Percentiles rank a stretch among this genome's conserved stretches.
phyloP scores from a whole-genome alignment of 2,888 invertebrate genomes.

The Epirrhoe tristata region DNA sequence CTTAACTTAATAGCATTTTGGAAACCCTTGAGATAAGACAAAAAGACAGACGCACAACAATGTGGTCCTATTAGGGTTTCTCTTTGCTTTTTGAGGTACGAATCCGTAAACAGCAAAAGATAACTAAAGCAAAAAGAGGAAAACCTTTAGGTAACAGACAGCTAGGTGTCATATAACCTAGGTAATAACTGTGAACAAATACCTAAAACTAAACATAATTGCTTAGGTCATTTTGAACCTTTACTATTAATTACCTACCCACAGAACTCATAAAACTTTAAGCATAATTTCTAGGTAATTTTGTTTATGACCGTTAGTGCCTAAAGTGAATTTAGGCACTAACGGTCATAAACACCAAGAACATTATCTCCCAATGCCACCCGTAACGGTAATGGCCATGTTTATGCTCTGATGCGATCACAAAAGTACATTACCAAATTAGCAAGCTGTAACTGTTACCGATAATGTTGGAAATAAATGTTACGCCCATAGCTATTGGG shows the following conservation, averaged over 20 bases:
- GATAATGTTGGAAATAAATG: conserved; percentile 25
- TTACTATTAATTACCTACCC: too few relatives aligned
- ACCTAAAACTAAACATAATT: background rate
- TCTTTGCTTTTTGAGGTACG: too few relatives aligned
- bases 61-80: too few relatives aligned
- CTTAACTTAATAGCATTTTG: too few relatives aligned
- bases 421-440: conserved; percentile 34
- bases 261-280: background rate
- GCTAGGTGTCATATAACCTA: background rate
- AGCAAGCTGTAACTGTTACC: conserved; percentile 21
- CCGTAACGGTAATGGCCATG: conserved; percentile 24
- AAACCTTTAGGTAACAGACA: background rate
- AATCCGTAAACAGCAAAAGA: too few relatives aligned
- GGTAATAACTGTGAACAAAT: background rate
- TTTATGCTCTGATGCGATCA: conserved; percentile 15
- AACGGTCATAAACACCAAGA: conserved; percentile 4
- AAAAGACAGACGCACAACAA: too few relatives aligned
- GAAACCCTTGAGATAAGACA: too few relatives aligned
- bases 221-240: background rate
- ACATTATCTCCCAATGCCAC: conserved; percentile 19
- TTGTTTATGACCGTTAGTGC: too few relatives aligned
- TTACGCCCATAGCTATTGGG: background rate
- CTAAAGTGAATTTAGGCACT: too few relatives aligned
- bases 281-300: background rate
- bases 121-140: too few relatives aligned